Conservation (phyloP, 1,140 invertebrate genomes). For the Reticulitermes speratus region DNA sequence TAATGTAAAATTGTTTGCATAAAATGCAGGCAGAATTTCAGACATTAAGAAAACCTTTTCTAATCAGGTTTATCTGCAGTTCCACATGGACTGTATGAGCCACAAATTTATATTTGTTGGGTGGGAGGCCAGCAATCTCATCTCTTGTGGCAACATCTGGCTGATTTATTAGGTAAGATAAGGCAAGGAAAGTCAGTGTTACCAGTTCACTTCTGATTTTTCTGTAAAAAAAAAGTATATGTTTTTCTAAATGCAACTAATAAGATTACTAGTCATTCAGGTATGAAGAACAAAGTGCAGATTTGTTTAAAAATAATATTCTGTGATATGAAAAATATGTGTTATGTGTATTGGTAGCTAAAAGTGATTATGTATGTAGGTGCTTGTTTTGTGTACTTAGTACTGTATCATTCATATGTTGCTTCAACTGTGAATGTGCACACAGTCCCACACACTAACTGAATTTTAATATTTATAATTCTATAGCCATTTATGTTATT, state of each 20-base stretch:
- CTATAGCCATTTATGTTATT: neutral
- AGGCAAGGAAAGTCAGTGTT: neutral
- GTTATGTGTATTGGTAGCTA: neutral
- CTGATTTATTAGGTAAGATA: neutral
- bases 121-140: too few species aligned
- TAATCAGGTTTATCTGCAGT: too few species aligned
- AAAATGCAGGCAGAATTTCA: too few species aligned
- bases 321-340: neutral
- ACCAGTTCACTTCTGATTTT: neutral
- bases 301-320: slow-evolving; percentile 14
- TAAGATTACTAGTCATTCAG: neutral
- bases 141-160: too few species aligned
- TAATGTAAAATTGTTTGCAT: too few species aligned
- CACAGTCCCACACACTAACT: neutral
- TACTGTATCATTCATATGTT: neutral
- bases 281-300: neutral
- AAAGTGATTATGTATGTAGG: neutral
- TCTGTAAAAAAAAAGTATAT: neutral
- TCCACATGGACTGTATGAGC: too few species aligned
- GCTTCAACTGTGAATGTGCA: neutral
- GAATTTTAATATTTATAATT: slow-evolving; percentile 9
- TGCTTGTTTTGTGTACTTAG: neutral
- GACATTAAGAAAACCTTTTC: too few species aligned
- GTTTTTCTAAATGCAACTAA: neutral
- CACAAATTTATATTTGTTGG: too few species aligned